Percentiles rank a stretch among this genome's conserved stretches.
Conservation (phyloP, 2,797 vertebrate genomes). For the Aplochiton taeniatus region DNA sequence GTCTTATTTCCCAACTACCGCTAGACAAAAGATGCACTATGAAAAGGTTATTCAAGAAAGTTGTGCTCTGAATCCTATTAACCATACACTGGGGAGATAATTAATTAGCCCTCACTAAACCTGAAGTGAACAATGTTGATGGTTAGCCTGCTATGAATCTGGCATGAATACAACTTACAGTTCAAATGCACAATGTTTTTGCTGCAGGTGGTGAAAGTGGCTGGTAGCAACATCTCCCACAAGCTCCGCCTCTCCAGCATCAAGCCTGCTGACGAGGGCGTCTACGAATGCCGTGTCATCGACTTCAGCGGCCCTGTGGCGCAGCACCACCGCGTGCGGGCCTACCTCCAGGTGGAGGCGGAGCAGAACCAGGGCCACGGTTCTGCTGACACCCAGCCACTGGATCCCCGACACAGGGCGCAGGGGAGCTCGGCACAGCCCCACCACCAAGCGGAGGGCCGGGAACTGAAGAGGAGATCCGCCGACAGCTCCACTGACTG, state of each 20-base stretch:
- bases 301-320: conserved; percentile 87
- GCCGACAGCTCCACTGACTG: conserved; percentile 62
- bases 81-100: background rate
- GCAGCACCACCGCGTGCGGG: conserved; percentile 87
- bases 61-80: background rate
- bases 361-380: conserved; percentile 59
- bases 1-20: conserved; percentile 2
- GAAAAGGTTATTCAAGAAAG: background rate
- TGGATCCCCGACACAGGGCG: conserved; percentile 28
- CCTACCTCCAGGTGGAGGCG: conserved; percentile 86
- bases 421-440: conserved; percentile 17
- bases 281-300: conserved; percentile 92
- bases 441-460: conserved; percentile 73
- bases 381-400: conserved; percentile 53
- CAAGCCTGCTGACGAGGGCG: conserved; percentile 89
- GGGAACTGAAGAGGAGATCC: conserved; percentile 80
- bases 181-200: background rate
- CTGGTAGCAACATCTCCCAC: conserved; percentile 97
- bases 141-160: background rate
- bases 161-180: background rate
- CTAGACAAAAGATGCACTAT: background rate
- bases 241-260: conserved; percentile 91
- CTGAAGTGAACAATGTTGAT: background rate
- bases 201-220: conserved; percentile 91
- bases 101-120: background rate